These are phyloP conservation scores for Acanthosepion pharaonis DNA, from an alignment of 2,888 invertebrate genomes.

Conservation along the genomic window DNA sequence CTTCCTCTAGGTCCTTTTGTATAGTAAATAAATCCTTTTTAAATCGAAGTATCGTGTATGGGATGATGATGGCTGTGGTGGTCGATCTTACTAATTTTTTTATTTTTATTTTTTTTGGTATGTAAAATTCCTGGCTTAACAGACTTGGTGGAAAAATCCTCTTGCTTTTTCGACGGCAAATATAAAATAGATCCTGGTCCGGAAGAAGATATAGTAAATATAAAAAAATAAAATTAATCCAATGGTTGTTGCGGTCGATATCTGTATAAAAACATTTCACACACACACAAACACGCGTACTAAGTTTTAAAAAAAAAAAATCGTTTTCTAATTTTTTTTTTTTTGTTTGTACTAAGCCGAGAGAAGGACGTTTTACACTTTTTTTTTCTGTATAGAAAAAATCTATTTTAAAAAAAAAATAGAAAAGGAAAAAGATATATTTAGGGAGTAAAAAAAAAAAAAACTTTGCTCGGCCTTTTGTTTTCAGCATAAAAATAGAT, in stretches of 20 bases:
- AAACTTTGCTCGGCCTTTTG: not conserved
- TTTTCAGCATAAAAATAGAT: not conserved
- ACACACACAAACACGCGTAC: not conserved
- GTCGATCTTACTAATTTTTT: not conserved
- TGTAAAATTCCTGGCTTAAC: not conserved
- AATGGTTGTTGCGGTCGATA: not conserved
- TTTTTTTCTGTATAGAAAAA: not conserved
- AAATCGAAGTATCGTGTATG: not conserved
- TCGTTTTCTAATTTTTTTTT: not conserved
- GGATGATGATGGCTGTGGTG: not conserved
- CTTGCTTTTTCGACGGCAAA: not conserved
- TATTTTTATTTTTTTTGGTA: not conserved
- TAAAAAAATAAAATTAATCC: not conserved
- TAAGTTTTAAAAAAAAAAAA: not conserved
- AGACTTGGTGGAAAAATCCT: not conserved
- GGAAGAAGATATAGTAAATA: not conserved
- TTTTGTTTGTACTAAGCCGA: not conserved
- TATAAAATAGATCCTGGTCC: not conserved
- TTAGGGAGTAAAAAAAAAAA: not conserved
- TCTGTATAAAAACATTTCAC: not conserved
- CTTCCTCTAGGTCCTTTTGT: not conserved
- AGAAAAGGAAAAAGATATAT: not conserved
- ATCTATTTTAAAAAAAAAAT: not conserved
- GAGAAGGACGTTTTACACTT: not conserved
- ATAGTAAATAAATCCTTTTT: not conserved